Percentiles rank a stretch among this genome's conserved stretches.
Conservation (phyloP, 2,888 invertebrate species). For the Agrypnus murinus region DNA sequence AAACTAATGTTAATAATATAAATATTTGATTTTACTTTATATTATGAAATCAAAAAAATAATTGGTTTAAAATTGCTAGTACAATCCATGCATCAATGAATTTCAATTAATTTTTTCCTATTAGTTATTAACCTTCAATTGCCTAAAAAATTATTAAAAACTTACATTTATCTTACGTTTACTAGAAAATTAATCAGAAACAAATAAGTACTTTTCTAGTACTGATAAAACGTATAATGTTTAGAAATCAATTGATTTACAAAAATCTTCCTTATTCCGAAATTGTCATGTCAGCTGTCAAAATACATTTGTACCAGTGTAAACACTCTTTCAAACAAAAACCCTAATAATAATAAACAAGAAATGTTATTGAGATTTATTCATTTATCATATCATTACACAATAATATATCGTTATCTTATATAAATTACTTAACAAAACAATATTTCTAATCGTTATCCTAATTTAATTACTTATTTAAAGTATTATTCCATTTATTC, state of each 20-base stretch:
- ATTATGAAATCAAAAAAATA: too few species aligned
- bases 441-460: too few species aligned
- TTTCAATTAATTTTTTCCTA: slow-evolving; percentile 33
- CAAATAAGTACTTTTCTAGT: neutral
- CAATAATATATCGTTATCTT: too few species aligned
- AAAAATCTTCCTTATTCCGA: slow-evolving; percentile 10
- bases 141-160: neutral
- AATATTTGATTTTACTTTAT: too few species aligned
- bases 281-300: slow-evolving; percentile 18
- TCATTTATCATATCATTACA: too few species aligned
- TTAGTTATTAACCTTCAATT: slow-evolving; percentile 17
- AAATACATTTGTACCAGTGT: slow-evolving; percentile 1
- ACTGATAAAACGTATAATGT: neutral
- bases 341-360: too few species aligned
- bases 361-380: too few species aligned
- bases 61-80: slow-evolving; percentile 5
- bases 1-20: too few species aligned
- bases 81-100: slow-evolving; percentile 22
- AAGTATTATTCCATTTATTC: too few species aligned
- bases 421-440: too few species aligned
- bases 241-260: neutral
- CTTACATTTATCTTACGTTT: slow-evolving; percentile 9
- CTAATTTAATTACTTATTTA: too few species aligned
- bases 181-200: neutral
- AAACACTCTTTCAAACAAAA: too few species aligned